Evolutionary conservation across 2,113 vertebrate genomes (phyloP).

Genomic region (Glaucomys volans): DNA sequence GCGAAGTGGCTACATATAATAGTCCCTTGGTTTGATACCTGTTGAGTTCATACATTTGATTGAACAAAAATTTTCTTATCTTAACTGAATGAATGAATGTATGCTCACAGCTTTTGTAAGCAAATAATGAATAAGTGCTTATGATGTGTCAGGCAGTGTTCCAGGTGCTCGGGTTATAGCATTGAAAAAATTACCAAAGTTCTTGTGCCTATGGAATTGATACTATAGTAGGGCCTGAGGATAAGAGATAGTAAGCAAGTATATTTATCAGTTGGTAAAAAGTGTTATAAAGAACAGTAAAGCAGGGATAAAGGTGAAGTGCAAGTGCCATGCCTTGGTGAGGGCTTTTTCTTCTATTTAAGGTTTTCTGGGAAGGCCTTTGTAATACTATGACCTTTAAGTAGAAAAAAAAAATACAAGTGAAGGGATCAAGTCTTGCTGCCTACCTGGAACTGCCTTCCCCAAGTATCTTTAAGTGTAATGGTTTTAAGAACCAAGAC

Average conservation of each 20-base stretch:
- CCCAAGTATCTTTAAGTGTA: neutral
- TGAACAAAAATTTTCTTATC: slow-evolving; percentile 26
- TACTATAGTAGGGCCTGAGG: neutral
- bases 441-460: neutral
- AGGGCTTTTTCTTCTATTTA: neutral
- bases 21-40: neutral
- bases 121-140: neutral
- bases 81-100: neutral
- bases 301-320: neutral
- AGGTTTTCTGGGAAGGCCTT: neutral
- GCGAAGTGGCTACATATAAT: neutral
- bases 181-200: slow-evolving; percentile 5
- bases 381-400: neutral
- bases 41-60: slow-evolving; percentile 1
- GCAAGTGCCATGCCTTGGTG: neutral
- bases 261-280: neutral
- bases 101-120: neutral
- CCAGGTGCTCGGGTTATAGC: neutral
- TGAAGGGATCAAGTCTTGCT: neutral
- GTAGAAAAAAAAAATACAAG: neutral
- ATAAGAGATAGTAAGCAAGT: neutral
- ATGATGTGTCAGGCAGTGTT: neutral
- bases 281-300: neutral
- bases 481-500: neutral
- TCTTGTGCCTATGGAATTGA: neutral